Evolutionary conservation across 2,888 invertebrate species (phyloP), one percentile per base, ranked within the genome.

Genomic region (Lasioglossum vierecki): DNA sequence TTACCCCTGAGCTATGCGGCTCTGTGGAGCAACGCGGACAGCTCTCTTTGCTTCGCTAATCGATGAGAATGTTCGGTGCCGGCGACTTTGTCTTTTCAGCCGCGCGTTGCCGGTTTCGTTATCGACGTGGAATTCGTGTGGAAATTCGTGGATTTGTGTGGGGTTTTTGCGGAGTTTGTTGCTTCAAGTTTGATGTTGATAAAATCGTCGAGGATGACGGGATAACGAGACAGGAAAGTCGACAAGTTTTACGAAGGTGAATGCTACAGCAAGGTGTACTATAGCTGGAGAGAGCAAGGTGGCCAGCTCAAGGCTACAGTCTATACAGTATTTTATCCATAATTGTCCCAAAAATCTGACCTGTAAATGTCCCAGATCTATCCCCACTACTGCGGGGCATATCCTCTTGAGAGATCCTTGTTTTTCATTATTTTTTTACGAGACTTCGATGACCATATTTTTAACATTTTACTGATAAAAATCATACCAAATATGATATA

Each of bases 1-100:
- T 73, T 73, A 35, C 72, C 72, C 72, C 30, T 22, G 68, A 39
- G 68, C 68, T 68, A 66, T 66, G 66, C 66, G 35, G 66, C 35
- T 68, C 68, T 22, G 68, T 39, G 39, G 39, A 22, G 66, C 66
- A 15, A 35, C 35, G 66, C 13, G 39, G 26, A 30, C 35, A 66
- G 66, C 30, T 30, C 35, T 35, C 35, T 66, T 66, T 22, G 66
- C 66, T 35, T 35, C 35, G 66, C 66, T 66, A 66, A 35, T 30
- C 66, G 66, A 66, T 35, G 66, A 35, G 66, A 66, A 66, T 66
- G 35, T 22, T 63, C 66, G 66, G 35, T 18, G 66, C 35, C 8
- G 66, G 6, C 6, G 18, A 30, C 18, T 30, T 66, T 30, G 18
- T 35, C 35, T 15, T 66, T 66, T 66, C 30, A 63, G 15, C 30